Conservation (phyloP, 1,140 invertebrate genomes). For the Drosophila suzukii region DNA sequence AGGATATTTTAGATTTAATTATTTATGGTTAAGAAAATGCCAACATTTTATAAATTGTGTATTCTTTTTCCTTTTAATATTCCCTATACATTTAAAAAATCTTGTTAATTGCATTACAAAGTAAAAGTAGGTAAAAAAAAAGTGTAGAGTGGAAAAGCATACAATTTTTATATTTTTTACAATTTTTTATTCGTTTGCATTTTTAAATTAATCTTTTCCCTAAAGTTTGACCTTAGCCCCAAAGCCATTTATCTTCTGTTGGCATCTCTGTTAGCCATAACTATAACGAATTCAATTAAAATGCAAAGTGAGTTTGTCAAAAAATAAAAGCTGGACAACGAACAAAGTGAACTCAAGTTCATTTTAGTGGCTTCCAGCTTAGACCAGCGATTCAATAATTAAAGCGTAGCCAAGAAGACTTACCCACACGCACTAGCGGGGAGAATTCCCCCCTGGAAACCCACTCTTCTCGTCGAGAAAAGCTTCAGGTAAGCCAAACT, state of each 20-base stretch:
- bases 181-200: background rate
- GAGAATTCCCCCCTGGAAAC: background rate
- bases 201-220: slow-evolving; percentile 4
- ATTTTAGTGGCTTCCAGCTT: slow-evolving; percentile 35
- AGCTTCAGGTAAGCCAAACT: slow-evolving; percentile 67
- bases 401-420: slow-evolving; percentile 51
- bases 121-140: no score
- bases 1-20: background rate
- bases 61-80: no score
- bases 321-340: slow-evolving; percentile 11
- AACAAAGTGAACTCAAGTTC: slow-evolving; percentile 28
- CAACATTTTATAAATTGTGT: background rate
- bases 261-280: slow-evolving; percentile 19
- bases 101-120: no score
- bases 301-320: slow-evolving; percentile 49
- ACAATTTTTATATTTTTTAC: background rate
- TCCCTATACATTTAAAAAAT: no score
- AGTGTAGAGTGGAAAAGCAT: no score
- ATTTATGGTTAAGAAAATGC: background rate
- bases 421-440: slow-evolving; percentile 53
- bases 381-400: slow-evolving; percentile 40
- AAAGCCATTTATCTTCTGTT: slow-evolving; percentile 35
- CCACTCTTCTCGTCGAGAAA: background rate
- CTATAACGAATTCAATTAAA: slow-evolving; percentile 64
- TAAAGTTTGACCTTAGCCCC: slow-evolving; percentile 11